Percentiles rank a stretch among this genome's conserved stretches.
phyloP scores from a whole-genome alignment of 2,888 invertebrate species.

The Clunio marinus region DNA sequence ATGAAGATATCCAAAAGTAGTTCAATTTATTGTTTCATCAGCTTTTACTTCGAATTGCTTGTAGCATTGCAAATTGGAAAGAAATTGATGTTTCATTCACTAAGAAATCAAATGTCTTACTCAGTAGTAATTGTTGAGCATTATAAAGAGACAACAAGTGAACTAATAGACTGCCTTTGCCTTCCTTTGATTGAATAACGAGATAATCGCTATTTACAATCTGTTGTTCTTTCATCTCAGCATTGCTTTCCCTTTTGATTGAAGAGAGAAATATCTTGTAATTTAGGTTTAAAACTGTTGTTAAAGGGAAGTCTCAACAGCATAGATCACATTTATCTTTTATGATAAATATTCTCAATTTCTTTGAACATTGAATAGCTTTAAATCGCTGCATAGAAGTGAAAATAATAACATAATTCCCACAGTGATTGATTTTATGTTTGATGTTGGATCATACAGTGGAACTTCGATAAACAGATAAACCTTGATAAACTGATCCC shows the following conservation, averaged over 20 bases:
- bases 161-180: not conserved
- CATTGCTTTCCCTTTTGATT: not conserved
- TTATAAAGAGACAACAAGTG: constrained; percentile 3
- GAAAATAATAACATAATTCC: no score
- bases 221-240: not conserved
- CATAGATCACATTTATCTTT: constrained; percentile 17
- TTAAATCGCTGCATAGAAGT: no score
- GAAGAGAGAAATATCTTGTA: not conserved
- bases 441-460: no score
- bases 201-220: constrained; percentile 6
- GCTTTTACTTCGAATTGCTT: not conserved
- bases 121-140: not conserved
- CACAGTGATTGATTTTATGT: no score
- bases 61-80: not conserved
- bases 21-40: not conserved
- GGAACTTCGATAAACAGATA: no score
- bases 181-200: constrained; percentile 19
- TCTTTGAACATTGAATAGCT: no score
- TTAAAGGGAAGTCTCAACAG: not conserved
- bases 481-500: no score
- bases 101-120: not conserved
- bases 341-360: no score
- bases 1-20: not conserved
- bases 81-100: not conserved
- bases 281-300: no score